Conservation (phyloP, 2,888 invertebrate genomes). For the Dynastes tityus region DNA sequence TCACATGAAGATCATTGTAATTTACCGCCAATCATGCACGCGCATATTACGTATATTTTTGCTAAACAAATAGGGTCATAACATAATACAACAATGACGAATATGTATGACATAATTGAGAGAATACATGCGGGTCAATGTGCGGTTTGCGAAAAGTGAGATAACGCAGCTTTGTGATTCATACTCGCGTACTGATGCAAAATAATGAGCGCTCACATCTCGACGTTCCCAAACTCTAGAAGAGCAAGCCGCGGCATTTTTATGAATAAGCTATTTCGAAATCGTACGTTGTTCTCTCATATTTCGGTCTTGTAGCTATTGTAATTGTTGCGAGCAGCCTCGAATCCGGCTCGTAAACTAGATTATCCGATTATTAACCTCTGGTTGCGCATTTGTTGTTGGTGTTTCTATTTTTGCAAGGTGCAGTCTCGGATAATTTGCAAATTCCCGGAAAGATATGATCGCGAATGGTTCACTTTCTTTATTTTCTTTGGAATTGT, state of each 20-base stretch:
- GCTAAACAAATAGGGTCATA: too few relatives aligned
- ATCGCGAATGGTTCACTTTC: too few relatives aligned
- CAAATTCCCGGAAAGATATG: too few relatives aligned
- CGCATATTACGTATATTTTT: too few relatives aligned
- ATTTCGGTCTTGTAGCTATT: constrained; percentile 6
- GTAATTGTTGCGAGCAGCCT: constrained; percentile 3
- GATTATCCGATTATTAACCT: constrained; percentile 20
- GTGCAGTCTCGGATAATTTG: background rate
- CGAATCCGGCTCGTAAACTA: constrained; percentile 26
- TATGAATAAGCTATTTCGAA: background rate
- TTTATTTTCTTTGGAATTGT: too few relatives aligned
- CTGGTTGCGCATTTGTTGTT: background rate
- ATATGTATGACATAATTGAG: constrained; percentile 21
- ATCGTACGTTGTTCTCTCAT: background rate
- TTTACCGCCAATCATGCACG: too few relatives aligned
- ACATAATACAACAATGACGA: background rate
- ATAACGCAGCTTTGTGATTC: constrained; percentile 4
- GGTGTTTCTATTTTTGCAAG: background rate
- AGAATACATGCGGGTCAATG: constrained; percentile 10
- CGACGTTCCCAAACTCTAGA: background rate
- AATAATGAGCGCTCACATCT: constrained; percentile 1
- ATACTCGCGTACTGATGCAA: background rate
- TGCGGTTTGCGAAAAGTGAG: constrained; percentile 4
- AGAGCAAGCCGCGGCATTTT: background rate
- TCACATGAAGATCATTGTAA: too few relatives aligned